Percentiles rank a stretch among this genome's conserved stretches.
Evolutionary conservation across 2,113 vertebrate species (phyloP).

Genomic region (Bubo scandiacus): DNA sequence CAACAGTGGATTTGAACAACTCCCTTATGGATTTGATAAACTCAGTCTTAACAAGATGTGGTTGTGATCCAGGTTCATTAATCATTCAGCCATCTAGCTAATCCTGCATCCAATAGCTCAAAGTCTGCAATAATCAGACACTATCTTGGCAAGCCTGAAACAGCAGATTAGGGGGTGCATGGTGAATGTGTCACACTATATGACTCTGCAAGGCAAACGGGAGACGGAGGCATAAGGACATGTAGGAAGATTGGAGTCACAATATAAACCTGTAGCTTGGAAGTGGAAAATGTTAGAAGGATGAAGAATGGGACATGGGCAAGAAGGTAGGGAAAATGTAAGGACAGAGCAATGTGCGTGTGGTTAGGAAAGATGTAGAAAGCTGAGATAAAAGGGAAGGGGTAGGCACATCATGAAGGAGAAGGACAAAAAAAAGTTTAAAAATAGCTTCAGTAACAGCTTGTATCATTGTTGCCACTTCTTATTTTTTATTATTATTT

Average conservation of each 20-base stretch:
- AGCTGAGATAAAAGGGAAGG: not conserved
- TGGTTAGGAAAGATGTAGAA: not conserved
- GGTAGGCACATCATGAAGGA: not conserved
- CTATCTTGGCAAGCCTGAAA: not conserved
- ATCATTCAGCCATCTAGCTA: not conserved
- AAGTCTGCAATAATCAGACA: not conserved
- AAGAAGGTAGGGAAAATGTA: not conserved
- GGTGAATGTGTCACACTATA: not conserved
- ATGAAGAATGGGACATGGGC: not conserved
- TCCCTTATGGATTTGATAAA: constrained; percentile 32
- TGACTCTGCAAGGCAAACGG: not conserved
- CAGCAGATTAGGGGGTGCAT: not conserved
- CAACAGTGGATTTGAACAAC: not conserved
- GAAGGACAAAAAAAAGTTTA: not conserved
- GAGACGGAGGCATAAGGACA: not conserved
- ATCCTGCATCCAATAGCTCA: not conserved
- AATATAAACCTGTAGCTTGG: not conserved
- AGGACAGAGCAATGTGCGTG: rapidly evolving
- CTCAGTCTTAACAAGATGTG: not conserved
- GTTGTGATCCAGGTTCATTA: not conserved
- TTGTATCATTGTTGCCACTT: not conserved
- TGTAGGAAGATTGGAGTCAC: not conserved
- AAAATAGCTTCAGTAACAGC: not conserved
- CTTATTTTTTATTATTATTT: not conserved
- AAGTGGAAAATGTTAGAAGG: not conserved